These are phyloP conservation scores for Leucophenga varia DNA, from an alignment of 1,140 invertebrate genomes.

Conservation along the genomic window DNA sequence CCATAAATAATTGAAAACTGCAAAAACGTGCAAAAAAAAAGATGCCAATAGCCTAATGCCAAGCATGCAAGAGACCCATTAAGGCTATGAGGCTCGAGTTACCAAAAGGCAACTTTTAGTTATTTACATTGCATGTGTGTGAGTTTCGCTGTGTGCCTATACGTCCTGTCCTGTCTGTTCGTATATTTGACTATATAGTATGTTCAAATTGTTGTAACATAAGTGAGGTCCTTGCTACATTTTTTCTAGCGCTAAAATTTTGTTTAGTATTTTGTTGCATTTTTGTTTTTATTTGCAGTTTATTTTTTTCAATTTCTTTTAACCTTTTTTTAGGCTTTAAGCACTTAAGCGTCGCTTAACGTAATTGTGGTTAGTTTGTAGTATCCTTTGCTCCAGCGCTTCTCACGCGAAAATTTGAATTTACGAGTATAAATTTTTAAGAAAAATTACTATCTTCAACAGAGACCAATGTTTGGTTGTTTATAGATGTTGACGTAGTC, in stretches of 20 bases:
- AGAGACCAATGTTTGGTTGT: too few species aligned
- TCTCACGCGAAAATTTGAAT: conserved; percentile 25
- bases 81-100: conserved; percentile 43
- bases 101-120: conserved; percentile 19
- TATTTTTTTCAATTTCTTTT: too few species aligned
- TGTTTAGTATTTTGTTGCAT: too few species aligned
- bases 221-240: too few species aligned
- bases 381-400: conserved; percentile 26
- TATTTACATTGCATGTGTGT: conserved; percentile 10
- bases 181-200: too few species aligned
- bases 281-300: too few species aligned
- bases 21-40: conserved; percentile 41
- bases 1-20: conserved; percentile 46
- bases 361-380: conserved; percentile 36
- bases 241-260: too few species aligned
- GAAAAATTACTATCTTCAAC: too few species aligned
- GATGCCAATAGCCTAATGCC: conserved; percentile 25
- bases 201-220: too few species aligned
- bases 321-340: too few species aligned
- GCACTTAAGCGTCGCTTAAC: conserved; percentile 36
- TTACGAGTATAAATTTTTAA: too few species aligned
- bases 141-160: background rate
- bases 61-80: conserved; percentile 44
- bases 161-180: conserved; percentile 22
- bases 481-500: too few species aligned